These are phyloP conservation scores for Rhogogaster chlorosoma DNA, from an alignment of 2,888 invertebrate species.

Conservation along the genomic window DNA sequence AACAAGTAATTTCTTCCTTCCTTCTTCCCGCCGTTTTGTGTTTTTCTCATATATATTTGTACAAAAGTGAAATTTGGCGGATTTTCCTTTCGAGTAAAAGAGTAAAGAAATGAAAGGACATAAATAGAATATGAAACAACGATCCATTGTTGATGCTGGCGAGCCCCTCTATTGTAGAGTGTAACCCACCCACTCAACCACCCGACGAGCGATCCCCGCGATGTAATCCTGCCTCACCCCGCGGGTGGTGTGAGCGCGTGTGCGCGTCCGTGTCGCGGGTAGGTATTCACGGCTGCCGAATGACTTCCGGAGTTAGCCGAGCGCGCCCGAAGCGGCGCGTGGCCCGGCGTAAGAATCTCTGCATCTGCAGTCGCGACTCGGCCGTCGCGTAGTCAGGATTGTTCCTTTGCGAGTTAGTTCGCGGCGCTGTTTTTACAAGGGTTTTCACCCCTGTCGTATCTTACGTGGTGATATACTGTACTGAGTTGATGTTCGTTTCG, in stretches of 20 bases:
- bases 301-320: constrained; percentile 64
- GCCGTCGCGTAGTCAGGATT: constrained; percentile 69
- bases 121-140: constrained; percentile 66
- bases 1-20: not conserved
- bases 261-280: constrained; percentile 42
- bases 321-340: constrained; percentile 71
- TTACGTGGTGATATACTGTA: not conserved
- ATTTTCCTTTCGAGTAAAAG: constrained; percentile 9
- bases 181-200: constrained; percentile 50
- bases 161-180: constrained; percentile 47
- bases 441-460: not conserved
- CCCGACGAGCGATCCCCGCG: constrained; percentile 52
- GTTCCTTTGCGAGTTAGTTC: constrained; percentile 33
- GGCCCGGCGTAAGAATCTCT: constrained; percentile 70
- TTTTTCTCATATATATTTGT: not conserved
- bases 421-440: not conserved
- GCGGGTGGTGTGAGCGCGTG: constrained; percentile 55
- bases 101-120: constrained; percentile 42
- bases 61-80: not conserved
- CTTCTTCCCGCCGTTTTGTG: not conserved
- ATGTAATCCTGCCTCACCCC: constrained; percentile 64
- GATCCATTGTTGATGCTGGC: constrained; percentile 64
- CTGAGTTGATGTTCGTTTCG: not conserved
- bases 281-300: constrained; percentile 19
- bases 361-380: constrained; percentile 74